These are phyloP conservation scores for Oscheius sp. DNA, from an alignment of 2,888 invertebrate species.

Conservation along the genomic window DNA sequence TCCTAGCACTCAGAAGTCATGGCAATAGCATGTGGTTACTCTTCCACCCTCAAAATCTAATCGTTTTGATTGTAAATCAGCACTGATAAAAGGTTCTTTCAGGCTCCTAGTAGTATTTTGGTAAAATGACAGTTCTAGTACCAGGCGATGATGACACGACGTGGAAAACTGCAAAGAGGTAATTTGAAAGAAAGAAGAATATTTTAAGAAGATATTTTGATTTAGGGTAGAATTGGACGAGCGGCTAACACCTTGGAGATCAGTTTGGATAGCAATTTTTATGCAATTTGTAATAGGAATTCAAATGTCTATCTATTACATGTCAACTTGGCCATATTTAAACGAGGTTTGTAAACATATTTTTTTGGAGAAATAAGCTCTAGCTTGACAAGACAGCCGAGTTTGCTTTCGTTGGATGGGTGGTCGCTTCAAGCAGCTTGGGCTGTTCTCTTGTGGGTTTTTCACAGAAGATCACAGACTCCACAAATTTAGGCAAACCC, in stretches of 20 bases:
- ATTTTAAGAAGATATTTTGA: no score
- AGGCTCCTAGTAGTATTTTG: no score
- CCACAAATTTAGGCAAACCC: slow-evolving; percentile 38
- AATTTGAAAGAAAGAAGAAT: no score
- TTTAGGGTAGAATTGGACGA: neutral
- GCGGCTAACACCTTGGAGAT: slow-evolving; percentile 33
- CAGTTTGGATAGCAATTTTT: slow-evolving; percentile 41
- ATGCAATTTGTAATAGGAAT: slow-evolving; percentile 42
- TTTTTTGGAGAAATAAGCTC: neutral
- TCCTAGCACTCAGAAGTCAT: no score
- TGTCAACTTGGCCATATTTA: slow-evolving; percentile 45
- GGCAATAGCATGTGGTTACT: no score
- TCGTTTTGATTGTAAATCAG: no score
- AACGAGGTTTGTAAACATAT: slow-evolving; percentile 19
- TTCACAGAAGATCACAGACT: neutral
- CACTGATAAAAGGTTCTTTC: no score
- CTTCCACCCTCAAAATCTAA: no score
- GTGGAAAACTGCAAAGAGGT: no score
- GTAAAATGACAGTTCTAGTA: no score
- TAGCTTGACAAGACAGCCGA: slow-evolving; percentile 40
- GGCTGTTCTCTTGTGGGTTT: slow-evolving; percentile 47
- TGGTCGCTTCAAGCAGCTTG: slow-evolving; percentile 47
- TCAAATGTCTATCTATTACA: slow-evolving; percentile 43
- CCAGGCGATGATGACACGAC: no score
- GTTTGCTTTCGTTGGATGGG: slow-evolving; percentile 50